A percentile compares a stretch with the other conserved stretches of the same genome.
phyloP scores from a whole-genome alignment of 2,888 invertebrate genomes.

The Tipula helvola region DNA sequence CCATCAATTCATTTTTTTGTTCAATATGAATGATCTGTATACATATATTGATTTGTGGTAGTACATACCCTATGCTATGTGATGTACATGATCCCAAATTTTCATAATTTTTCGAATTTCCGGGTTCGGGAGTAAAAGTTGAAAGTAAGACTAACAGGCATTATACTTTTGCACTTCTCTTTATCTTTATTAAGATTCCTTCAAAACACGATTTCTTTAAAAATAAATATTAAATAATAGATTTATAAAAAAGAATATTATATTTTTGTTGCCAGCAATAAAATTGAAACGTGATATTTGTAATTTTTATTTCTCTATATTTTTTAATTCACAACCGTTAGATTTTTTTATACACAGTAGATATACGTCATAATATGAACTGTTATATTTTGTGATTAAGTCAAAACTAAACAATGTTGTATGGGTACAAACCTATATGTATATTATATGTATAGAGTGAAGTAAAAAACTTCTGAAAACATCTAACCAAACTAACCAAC shows the following conservation, averaged over 20 bases:
- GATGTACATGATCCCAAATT: too few species aligned
- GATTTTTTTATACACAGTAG: not conserved
- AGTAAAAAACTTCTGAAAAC: not conserved
- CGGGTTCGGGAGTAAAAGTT: too few species aligned
- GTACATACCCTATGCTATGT: too few species aligned
- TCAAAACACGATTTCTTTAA: not conserved
- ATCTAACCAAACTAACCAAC: not conserved
- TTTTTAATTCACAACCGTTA: not conserved
- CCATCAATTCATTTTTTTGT: too few species aligned
- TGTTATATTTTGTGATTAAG: not conserved
- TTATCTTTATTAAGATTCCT: not conserved
- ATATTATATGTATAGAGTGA: not conserved
- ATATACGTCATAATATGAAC: not conserved
- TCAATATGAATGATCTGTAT: too few species aligned
- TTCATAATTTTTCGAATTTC: too few species aligned
- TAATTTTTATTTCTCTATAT: not conserved
- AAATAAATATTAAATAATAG: not conserved
- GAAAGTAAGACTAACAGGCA: too few species aligned
- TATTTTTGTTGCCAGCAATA: not conserved
- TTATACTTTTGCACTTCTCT: too few species aligned
- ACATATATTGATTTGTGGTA: too few species aligned
- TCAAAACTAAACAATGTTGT: not conserved
- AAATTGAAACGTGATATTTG: not conserved
- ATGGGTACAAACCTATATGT: not conserved
- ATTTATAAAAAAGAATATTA: not conserved